Percentiles rank a stretch among this genome's conserved stretches.
phyloP scores from a whole-genome alignment of 2,888 invertebrate genomes.

The Odontomyia ornata region DNA sequence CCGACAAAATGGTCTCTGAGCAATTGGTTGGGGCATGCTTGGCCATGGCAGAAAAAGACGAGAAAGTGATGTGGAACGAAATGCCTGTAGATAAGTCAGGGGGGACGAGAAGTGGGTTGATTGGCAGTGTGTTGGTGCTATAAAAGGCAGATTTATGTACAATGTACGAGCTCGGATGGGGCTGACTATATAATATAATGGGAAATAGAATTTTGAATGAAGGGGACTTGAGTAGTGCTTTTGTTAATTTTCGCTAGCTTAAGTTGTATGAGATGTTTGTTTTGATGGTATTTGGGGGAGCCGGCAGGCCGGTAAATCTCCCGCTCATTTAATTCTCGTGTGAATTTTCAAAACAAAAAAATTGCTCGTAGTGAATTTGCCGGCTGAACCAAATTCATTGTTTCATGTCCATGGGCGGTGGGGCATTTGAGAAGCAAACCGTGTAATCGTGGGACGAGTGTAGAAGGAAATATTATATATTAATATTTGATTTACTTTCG shows the following conservation, averaged over 20 bases:
- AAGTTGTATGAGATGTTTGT: background rate
- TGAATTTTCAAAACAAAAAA: slow-evolving; percentile 14
- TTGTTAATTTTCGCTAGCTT: background rate
- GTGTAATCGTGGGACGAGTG: too few species aligned
- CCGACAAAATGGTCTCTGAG: slow-evolving; percentile 30
- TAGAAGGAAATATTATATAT: too few species aligned
- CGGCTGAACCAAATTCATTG: too few species aligned
- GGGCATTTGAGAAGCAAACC: too few species aligned
- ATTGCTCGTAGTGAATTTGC: background rate
- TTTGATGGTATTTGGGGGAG: slow-evolving; percentile 3
- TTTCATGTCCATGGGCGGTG: too few species aligned
- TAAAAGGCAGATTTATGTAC: background rate
- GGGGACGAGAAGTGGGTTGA: background rate
- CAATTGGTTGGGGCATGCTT: background rate
- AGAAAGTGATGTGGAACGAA: background rate
- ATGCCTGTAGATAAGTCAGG: background rate
- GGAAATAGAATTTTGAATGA: background rate
- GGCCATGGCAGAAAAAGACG: background rate
- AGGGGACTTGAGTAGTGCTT: background rate
- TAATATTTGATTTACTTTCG: too few species aligned
- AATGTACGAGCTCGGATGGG: slow-evolving; percentile 8
- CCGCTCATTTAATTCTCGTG: slow-evolving; percentile 16
- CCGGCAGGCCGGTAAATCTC: background rate
- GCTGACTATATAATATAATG: background rate
- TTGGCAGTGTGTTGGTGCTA: slow-evolving; percentile 20